Evolutionary conservation across 2,888 invertebrate species (phyloP), one percentile per base, ranked within the genome.

Genomic region (Endotricha flammealis): DNA sequence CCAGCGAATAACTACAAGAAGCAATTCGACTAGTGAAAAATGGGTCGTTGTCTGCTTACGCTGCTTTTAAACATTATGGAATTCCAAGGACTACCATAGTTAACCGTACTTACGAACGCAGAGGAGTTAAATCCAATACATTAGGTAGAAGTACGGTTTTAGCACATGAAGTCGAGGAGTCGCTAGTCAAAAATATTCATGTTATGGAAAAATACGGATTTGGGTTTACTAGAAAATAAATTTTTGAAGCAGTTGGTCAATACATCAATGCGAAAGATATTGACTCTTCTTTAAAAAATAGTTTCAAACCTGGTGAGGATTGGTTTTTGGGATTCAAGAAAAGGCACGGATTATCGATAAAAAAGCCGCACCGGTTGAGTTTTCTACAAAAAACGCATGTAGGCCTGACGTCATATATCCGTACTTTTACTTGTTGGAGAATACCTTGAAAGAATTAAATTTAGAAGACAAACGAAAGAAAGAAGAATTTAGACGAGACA

Each of bases 291-390:
- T 64, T 65, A 38, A 60, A 50, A 44, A 43, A 62, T 41, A 51
- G 52, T n/a, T n/a, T n/a, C 1, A 40, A 42, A 3, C 63, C 60
- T 12, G 57, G 62, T 1, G 39, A 57, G 29, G 58, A 61, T 29
- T 62, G 59, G 58, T 62, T 61, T 33, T n/a, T 48, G 1, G 32
- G 28, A 2, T 66, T 63, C 40, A 50, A 46, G 38, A 55, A 53
- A 24, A 33, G 59, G 9, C 48, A 65, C 32, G 42, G 48, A 29
- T 28, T 70, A n/a, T 57, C 60, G n/a, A 34, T 66, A 8, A 71
- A 69, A 55, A 70, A 59, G 37, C 64, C 63, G 3, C 59, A 69
- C 23, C 23, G n/a, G 23, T 23, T 4, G 23, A 5, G 10, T 23
- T 8, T 28, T 12, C 12, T 13, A 11, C 11, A 28, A 13, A 13